Conservation (phyloP, 2,888 invertebrate species). For the Hymenopus coronatus region DNA sequence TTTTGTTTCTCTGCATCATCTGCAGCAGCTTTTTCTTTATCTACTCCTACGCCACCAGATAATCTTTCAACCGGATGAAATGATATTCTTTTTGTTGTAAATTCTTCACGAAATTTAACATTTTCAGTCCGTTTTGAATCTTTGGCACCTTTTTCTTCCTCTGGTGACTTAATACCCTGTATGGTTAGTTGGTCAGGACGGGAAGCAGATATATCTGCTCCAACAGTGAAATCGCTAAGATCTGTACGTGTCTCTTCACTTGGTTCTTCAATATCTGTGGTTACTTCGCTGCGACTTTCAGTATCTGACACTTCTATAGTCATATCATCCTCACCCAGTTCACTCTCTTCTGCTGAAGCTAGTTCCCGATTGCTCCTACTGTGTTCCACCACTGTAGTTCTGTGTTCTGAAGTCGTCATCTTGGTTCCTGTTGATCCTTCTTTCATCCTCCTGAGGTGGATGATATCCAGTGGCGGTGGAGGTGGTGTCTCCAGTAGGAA, state of each 20-base stretch:
- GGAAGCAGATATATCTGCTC: constrained; percentile 14
- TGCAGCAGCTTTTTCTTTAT: constrained; percentile 45
- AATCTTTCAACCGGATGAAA: constrained; percentile 37
- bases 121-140: constrained; percentile 40
- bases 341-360: constrained; percentile 33
- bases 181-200: constrained; percentile 13
- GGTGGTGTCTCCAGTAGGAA: constrained; percentile 51
- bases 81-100: constrained; percentile 15
- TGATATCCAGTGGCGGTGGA: constrained; percentile 26
- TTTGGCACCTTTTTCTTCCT: constrained; percentile 40
- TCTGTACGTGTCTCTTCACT: constrained; percentile 31
- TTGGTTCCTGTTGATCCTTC: constrained; percentile 23
- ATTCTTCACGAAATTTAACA: constrained; percentile 33
- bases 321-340: constrained; percentile 29
- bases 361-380: constrained; percentile 26
- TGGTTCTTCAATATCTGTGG: constrained; percentile 28
- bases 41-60: constrained; percentile 42
- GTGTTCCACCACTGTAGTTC: constrained; percentile 24
- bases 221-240: constrained; percentile 15
- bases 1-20: constrained; percentile 37
- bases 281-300: constrained; percentile 29
- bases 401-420: constrained; percentile 25
- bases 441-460: constrained; percentile 19
- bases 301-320: constrained; percentile 28
- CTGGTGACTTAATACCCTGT: constrained; percentile 35